These are phyloP conservation scores for Palythoa grandiflora DNA, from an alignment of 92 coral and sea anemone genomes.

Conservation along the genomic window DNA sequence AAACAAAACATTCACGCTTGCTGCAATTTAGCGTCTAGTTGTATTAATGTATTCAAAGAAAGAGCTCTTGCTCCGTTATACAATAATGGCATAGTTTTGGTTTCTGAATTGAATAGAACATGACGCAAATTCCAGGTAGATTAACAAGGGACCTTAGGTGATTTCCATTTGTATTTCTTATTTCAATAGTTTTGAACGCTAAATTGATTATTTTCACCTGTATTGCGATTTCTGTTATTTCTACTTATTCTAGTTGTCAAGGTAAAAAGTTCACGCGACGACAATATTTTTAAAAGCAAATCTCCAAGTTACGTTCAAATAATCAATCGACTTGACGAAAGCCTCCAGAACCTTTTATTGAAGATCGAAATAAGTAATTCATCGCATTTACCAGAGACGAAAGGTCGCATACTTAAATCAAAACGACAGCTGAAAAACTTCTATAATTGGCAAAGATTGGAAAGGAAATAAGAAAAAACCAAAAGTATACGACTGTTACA, in stretches of 20 bases:
- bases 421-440: neutral
- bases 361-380: neutral
- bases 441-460: neutral
- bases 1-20: constrained; percentile 25
- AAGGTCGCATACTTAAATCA: neutral
- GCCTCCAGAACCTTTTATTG: neutral
- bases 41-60: constrained; percentile 32
- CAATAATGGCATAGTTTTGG: constrained; percentile 50
- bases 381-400: neutral
- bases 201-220: neutral
- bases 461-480: neutral
- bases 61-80: constrained; percentile 37
- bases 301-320: constrained; percentile 22
- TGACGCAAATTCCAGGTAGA: constrained; percentile 42
- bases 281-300: constrained; percentile 9
- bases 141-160: constrained; percentile 11
- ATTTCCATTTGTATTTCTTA: neutral
- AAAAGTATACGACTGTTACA: neutral
- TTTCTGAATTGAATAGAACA: constrained; percentile 30
- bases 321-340: constrained; percentile 16
- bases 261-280: constrained; percentile 12
- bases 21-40: constrained; percentile 7
- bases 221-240: neutral
- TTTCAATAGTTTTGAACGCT: neutral
- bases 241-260: constrained; percentile 29